These are phyloP conservation scores for Gymnothorax javanicus DNA, from an alignment of 2,797 vertebrate species.

Conservation along the genomic window DNA sequence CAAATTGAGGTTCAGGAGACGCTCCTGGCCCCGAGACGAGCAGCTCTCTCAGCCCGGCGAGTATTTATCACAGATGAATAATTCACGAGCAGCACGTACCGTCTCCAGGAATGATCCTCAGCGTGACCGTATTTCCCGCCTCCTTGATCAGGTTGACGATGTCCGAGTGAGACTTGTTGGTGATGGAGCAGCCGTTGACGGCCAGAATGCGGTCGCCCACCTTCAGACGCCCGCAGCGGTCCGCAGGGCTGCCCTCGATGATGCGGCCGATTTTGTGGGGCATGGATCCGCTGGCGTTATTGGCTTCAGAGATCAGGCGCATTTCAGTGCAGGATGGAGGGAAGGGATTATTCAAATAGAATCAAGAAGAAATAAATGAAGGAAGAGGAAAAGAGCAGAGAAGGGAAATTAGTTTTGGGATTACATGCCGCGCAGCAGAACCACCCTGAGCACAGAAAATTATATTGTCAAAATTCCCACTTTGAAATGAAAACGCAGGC, in stretches of 20 bases:
- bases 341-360: constrained; percentile 39
- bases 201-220: constrained; percentile 87
- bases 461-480: neutral
- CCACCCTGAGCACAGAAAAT: constrained; percentile 48
- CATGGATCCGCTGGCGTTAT: constrained; percentile 88
- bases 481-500: neutral
- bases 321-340: constrained; percentile 35
- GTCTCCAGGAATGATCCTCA: constrained; percentile 86
- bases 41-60: neutral
- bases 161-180: constrained; percentile 88
- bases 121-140: constrained; percentile 84
- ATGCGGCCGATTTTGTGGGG: constrained; percentile 92
- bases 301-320: constrained; percentile 69
- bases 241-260: constrained; percentile 87
- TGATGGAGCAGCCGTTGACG: constrained; percentile 86
- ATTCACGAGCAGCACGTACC: constrained; percentile 65
- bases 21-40: neutral
- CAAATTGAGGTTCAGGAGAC: neutral
- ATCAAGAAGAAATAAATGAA: constrained; percentile 57
- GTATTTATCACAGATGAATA: constrained; percentile 4
- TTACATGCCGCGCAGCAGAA: constrained; percentile 84
- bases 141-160: constrained; percentile 91
- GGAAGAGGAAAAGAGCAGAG: constrained; percentile 25
- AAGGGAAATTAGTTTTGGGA: constrained; percentile 78
- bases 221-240: constrained; percentile 87